These are phyloP conservation scores for Puntigrus tetrazona DNA, from an alignment of 2,113 vertebrate genomes.

Conservation along the genomic window DNA sequence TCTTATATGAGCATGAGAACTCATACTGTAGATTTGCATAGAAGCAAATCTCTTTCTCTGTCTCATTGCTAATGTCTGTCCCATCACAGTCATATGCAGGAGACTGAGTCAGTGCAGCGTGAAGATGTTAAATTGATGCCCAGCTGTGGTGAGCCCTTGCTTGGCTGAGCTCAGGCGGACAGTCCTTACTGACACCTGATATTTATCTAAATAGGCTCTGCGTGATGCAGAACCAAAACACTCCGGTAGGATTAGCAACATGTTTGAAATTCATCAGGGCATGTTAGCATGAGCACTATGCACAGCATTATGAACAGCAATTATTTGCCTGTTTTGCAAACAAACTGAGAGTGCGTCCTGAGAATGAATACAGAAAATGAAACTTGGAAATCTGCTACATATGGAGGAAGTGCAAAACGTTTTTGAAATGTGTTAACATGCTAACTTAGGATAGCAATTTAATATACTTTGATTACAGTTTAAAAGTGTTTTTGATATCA, in stretches of 20 bases:
- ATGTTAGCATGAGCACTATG: neutral
- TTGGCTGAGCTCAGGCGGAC: conserved; percentile 8
- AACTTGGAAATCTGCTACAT: no score
- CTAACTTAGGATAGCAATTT: no score
- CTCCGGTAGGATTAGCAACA: conserved; percentile 18
- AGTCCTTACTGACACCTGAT: conserved; percentile 38
- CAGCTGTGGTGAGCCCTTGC: conserved; percentile 32
- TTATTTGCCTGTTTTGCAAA: neutral
- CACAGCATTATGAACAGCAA: neutral
- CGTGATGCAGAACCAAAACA: conserved; percentile 2
- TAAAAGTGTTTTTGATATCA: no score
- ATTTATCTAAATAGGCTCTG: conserved; percentile 24
- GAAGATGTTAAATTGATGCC: conserved; percentile 57
- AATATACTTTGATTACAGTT: no score
- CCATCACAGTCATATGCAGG: conserved; percentile 46
- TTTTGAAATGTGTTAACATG: no score
- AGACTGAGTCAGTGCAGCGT: conserved; percentile 52
- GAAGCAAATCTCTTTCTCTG: conserved; percentile 15
- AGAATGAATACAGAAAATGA: neutral
- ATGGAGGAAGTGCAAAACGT: neutral
- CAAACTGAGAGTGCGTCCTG: neutral
- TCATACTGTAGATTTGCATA: neutral
- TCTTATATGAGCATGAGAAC: conserved; percentile 13
- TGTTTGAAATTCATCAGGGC: neutral
- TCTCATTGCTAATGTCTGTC: conserved; percentile 53